Percentiles rank a stretch among this genome's conserved stretches.
Evolutionary conservation across 2,888 invertebrate species (phyloP).

Genomic region (Trisateles emortualis): DNA sequence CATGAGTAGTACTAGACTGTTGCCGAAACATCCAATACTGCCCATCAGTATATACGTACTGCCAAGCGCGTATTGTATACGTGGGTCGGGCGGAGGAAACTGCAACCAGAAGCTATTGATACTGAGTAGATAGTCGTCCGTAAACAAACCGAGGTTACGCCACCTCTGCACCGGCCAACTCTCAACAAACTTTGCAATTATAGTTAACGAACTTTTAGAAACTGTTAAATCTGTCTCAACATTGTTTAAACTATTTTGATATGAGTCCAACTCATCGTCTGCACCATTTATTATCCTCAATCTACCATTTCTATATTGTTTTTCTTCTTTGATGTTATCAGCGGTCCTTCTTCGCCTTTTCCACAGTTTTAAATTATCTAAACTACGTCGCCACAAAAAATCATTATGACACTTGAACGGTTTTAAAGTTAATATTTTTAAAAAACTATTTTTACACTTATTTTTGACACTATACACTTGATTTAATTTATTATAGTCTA

Average conservation of each 20-base stretch:
- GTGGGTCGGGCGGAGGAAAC: conserved; percentile 88
- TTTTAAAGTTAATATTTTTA: conserved; percentile 43
- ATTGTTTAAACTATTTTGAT: conserved; percentile 29
- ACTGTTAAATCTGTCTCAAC: conserved; percentile 20
- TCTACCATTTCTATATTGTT: conserved; percentile 20
- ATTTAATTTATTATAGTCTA: conserved; percentile 41
- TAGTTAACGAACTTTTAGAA: conserved; percentile 25
- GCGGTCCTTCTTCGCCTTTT: conserved; percentile 71
- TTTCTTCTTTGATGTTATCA: conserved; percentile 26
- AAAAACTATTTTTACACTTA: conserved; percentile 42
- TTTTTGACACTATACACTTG: conserved; percentile 49
- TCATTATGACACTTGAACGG: conserved; percentile 63
- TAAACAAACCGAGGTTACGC: conserved; percentile 84
- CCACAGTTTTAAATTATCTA: conserved; percentile 73
- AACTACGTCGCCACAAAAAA: conserved; percentile 65
- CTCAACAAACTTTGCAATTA: conserved; percentile 67
- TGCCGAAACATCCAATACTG: conserved; percentile 89
- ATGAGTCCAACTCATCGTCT: conserved; percentile 23
- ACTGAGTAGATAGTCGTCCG: conserved; percentile 82
- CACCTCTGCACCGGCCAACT: conserved; percentile 81
- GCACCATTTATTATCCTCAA: conserved; percentile 39
- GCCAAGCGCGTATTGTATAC: conserved; percentile 87
- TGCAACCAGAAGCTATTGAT: conserved; percentile 91
- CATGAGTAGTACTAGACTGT: conserved; percentile 90
- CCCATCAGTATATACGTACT: conserved; percentile 88